Conservation (phyloP, 2,113 vertebrate genomes). For the Sorex fumeus region DNA sequence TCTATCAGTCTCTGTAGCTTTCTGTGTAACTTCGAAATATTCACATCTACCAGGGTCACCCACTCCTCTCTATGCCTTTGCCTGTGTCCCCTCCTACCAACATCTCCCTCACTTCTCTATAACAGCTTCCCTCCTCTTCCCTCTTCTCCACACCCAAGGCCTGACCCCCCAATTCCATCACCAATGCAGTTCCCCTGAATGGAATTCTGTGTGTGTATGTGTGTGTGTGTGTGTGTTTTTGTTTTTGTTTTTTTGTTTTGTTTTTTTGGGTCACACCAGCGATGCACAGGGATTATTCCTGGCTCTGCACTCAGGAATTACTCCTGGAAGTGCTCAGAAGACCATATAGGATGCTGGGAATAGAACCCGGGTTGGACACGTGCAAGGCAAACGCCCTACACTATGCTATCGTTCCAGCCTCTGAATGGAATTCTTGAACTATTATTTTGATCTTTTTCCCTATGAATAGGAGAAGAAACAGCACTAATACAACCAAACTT, state of each 20-base stretch:
- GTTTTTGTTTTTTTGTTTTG: too few relatives aligned
- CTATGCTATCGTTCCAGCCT: too few relatives aligned
- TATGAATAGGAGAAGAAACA: background rate
- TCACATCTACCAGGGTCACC: background rate
- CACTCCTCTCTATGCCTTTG: background rate
- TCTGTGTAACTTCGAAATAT: background rate
- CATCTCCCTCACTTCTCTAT: background rate
- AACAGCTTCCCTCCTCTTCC: too few relatives aligned
- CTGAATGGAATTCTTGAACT: slow-evolving; percentile 2
- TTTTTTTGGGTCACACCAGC: too few relatives aligned
- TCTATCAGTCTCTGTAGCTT: background rate
- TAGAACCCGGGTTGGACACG: too few relatives aligned
- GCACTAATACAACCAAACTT: background rate
- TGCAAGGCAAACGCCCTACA: too few relatives aligned
- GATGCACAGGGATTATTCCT: too few relatives aligned
- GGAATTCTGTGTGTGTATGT: too few relatives aligned
- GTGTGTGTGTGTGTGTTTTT: too few relatives aligned
- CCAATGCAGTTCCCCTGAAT: background rate
- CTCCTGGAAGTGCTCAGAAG: too few relatives aligned
- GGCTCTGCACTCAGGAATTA: too few relatives aligned
- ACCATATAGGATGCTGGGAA: too few relatives aligned
- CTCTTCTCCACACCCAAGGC: background rate
- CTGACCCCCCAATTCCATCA: background rate
- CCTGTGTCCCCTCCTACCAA: background rate
- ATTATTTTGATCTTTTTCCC: background rate